Percentiles rank a stretch among this genome's conserved stretches.
Evolutionary conservation across 2,888 invertebrate genomes (phyloP).

Genomic region (Cyclophora albipunctata): DNA sequence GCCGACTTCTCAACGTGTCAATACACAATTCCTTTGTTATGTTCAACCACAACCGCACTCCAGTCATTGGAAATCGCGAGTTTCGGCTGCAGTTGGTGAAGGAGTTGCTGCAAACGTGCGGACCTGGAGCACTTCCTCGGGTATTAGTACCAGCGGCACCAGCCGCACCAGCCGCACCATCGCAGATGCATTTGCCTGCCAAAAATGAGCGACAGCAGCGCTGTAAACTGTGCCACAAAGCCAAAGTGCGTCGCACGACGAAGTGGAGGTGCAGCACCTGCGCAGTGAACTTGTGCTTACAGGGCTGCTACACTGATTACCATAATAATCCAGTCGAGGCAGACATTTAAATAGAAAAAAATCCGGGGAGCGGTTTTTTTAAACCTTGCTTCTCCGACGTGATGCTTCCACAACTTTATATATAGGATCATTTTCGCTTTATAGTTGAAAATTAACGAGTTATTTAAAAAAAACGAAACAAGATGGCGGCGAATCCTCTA

Average conservation of each 20-base stretch:
- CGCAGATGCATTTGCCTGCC: background rate
- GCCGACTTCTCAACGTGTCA: background rate
- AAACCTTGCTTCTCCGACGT: no score
- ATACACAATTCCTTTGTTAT: background rate
- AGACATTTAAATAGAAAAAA: no score
- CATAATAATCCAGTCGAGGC: background rate
- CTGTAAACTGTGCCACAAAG: constrained; percentile 1
- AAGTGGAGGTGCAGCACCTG: background rate
- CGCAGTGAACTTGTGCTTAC: background rate
- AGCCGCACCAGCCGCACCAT: background rate
- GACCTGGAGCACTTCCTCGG: background rate
- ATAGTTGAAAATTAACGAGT: no score
- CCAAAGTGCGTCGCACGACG: constrained; percentile 2
- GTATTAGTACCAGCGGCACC: background rate
- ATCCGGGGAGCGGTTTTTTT: no score
- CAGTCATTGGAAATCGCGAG: no score
- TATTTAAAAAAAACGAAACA: no score
- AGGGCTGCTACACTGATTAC: constrained; percentile 1
- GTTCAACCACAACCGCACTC: no score
- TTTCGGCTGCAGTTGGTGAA: no score
- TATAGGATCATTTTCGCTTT: no score
- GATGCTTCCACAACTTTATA: no score
- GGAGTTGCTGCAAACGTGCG: background rate
- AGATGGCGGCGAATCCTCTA: no score
- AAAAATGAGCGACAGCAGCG: constrained; percentile 1